Conservation (phyloP, 2,797 vertebrate genomes). For the Streptopelia turtur region DNA sequence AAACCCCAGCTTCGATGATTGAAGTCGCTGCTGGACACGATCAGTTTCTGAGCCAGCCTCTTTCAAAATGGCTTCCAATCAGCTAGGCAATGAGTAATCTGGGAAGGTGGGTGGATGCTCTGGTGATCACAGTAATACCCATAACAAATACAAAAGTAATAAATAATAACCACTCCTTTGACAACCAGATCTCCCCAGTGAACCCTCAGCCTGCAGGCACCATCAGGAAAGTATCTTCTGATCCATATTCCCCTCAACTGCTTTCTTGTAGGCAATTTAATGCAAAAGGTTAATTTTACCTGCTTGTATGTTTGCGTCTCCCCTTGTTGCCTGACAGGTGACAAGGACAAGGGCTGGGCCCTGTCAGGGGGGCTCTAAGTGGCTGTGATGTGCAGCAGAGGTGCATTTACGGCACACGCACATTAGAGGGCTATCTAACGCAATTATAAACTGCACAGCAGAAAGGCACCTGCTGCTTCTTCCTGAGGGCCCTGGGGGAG, state of each 20-base stretch:
- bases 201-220: neutral
- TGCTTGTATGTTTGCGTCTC: neutral
- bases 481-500: neutral
- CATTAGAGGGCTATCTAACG: constrained; percentile 9
- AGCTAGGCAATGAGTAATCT: neutral
- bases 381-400: neutral
- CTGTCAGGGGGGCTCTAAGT: neutral
- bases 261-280: neutral
- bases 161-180: neutral
- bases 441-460: neutral
- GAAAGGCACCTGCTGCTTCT: accelerated
- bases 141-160: neutral
- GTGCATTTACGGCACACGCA: neutral
- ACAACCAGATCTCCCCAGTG: neutral
- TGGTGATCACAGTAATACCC: neutral
- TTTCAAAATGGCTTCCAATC: neutral
- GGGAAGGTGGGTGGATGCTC: neutral
- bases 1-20: neutral
- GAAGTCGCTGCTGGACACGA: accelerated
- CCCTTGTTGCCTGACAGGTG: neutral
- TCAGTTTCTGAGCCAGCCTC: neutral
- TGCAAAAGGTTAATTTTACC: neutral
- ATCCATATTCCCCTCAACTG: neutral
- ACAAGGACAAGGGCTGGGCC: neutral
- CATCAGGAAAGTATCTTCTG: neutral